phyloP scores from a whole-genome alignment of 2,113 vertebrate genomes.

The Pristiophorus japonicus region DNA sequence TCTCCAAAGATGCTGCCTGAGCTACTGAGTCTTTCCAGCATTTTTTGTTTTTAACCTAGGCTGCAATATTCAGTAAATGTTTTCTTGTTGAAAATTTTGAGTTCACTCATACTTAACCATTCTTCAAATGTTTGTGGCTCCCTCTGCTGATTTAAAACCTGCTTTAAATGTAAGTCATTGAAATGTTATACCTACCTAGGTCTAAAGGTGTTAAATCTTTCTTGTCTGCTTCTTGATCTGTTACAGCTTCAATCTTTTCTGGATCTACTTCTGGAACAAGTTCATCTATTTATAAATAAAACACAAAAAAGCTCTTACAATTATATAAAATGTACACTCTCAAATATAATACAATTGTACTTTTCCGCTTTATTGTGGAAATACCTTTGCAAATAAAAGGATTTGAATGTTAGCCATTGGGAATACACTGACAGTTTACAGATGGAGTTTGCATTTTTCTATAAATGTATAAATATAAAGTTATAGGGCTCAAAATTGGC shows the following conservation, averaged over 20 bases:
- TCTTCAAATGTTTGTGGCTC: too few relatives aligned
- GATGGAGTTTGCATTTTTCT: neutral
- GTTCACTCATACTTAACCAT: too few relatives aligned
- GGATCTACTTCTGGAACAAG: neutral
- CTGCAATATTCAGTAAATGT: too few relatives aligned
- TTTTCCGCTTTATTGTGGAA: neutral
- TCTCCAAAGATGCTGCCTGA: neutral
- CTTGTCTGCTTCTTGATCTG: too few relatives aligned
- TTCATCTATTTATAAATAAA: neutral
- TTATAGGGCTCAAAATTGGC: too few relatives aligned
- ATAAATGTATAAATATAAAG: neutral
- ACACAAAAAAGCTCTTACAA: neutral
- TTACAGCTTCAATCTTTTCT: neutral
- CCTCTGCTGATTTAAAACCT: too few relatives aligned
- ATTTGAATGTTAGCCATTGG: neutral
- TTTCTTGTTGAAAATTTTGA: too few relatives aligned
- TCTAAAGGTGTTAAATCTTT: neutral
- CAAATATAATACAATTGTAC: neutral
- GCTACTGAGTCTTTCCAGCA: too few relatives aligned
- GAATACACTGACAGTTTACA: neutral
- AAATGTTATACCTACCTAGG: constrained; percentile 1
- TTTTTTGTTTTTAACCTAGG: too few relatives aligned
- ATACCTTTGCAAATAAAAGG: neutral
- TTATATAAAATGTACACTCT: neutral
- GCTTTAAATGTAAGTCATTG: neutral